Evolutionary conservation across 2,113 vertebrate genomes (phyloP).

Genomic region (Rhynchopsitta pachyrhyncha): DNA sequence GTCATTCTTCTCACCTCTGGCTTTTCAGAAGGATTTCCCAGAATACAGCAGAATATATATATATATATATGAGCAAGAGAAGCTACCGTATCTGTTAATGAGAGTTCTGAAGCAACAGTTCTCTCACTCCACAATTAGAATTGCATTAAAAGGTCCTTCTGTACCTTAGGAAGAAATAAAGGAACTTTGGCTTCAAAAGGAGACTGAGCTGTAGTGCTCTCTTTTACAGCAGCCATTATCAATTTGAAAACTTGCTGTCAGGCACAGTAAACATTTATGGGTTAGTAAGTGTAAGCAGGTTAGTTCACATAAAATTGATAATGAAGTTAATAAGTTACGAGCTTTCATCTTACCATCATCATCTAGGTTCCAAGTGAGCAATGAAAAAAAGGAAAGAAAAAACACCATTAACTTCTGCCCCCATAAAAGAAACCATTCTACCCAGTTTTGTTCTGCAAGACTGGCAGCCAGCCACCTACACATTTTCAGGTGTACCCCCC

Average conservation of each 20-base stretch:
- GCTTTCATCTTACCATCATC: conserved; percentile 43
- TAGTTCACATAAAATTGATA: background rate
- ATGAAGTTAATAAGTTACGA: background rate
- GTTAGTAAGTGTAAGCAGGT: background rate
- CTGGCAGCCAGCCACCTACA: background rate
- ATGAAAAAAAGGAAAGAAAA: background rate
- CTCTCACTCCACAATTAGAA: background rate
- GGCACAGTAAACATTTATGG: background rate
- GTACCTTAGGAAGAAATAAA: background rate
- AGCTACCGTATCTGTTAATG: background rate
- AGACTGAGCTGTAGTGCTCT: background rate
- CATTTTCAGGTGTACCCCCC: background rate
- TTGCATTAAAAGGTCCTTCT: background rate
- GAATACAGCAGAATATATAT: background rate
- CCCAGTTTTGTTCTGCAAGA: background rate
- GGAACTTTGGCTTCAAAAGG: background rate
- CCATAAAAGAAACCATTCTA: background rate
- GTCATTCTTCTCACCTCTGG: background rate
- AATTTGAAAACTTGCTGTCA: background rate
- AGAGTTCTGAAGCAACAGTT: background rate
- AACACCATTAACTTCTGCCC: background rate
- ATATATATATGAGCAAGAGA: background rate
- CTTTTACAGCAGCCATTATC: background rate
- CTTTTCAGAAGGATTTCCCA: background rate
- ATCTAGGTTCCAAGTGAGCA: background rate